Conservation (phyloP, 1,140 invertebrate genomes). For the Sitobion miscanthi region DNA sequence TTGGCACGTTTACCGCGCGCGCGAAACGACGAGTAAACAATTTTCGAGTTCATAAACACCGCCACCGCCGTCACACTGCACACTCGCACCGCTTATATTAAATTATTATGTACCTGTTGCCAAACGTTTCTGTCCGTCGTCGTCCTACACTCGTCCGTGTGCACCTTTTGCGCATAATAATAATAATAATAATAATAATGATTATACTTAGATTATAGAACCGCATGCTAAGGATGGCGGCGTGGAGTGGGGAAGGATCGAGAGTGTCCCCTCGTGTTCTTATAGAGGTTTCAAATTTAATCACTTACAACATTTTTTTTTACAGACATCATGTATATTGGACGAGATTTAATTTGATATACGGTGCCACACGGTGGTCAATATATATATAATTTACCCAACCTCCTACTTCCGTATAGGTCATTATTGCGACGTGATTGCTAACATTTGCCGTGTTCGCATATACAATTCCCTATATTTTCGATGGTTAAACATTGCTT, state of each 20-base stretch:
- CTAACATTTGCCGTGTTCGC: background rate
- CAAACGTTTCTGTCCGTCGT: background rate
- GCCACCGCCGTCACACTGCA: background rate
- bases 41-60: constrained; percentile 25
- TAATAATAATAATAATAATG: background rate
- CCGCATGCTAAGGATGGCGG: background rate
- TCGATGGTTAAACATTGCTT: background rate
- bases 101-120: constrained; percentile 32
- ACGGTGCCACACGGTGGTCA: background rate
- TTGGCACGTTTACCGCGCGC: constrained; percentile 28
- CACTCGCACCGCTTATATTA: background rate
- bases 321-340: background rate
- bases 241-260: background rate
- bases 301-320: background rate
- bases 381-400: background rate
- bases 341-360: background rate
- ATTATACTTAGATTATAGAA: background rate
- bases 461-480: background rate
- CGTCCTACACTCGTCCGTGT: background rate
- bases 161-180: background rate
- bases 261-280: background rate
- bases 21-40: constrained; percentile 39
- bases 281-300: background rate
- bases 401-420: background rate
- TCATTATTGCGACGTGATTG: background rate